phyloP scores from a whole-genome alignment of 2,888 invertebrate genomes.

The Ennomos erosarius region DNA sequence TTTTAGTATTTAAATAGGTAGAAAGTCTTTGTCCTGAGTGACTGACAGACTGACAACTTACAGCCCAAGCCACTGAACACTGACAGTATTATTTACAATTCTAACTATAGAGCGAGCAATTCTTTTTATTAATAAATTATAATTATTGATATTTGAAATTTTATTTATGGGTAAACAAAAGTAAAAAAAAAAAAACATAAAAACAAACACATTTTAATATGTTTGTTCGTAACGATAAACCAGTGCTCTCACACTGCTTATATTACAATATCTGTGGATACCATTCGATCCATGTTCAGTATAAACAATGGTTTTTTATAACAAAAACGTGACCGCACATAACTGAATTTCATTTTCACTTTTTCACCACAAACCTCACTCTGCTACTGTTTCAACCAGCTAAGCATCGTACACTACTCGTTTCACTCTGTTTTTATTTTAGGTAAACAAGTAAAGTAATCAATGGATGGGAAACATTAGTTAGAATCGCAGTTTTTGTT shows the following conservation, averaged over 20 bases:
- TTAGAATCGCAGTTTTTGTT: background rate
- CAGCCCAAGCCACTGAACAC: too few species aligned
- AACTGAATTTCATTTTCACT: conserved; percentile 38
- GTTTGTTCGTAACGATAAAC: too few species aligned
- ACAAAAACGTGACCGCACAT: conserved; percentile 40
- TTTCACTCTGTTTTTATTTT: background rate
- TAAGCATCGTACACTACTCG: conserved; percentile 14
- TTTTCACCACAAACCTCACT: conserved; percentile 19
- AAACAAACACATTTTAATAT: too few species aligned
- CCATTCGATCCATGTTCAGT: conserved; percentile 23
- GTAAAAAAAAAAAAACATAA: too few species aligned
- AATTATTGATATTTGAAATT: too few species aligned
- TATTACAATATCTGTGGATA: conserved; percentile 9
- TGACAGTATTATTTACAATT: too few species aligned
- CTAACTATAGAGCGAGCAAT: too few species aligned
- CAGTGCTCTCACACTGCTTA: background rate
- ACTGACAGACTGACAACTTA: too few species aligned
- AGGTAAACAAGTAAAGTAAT: background rate
- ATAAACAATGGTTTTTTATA: conserved; percentile 38
- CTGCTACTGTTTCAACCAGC: conserved; percentile 4
- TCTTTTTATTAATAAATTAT: too few species aligned
- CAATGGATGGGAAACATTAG: background rate
- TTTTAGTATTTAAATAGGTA: too few species aligned
- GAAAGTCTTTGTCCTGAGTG: too few species aligned
- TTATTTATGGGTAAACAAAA: too few species aligned